These are phyloP conservation scores for Drosophila prostipennis DNA, from an alignment of 2,888 invertebrate genomes.

Conservation along the genomic window DNA sequence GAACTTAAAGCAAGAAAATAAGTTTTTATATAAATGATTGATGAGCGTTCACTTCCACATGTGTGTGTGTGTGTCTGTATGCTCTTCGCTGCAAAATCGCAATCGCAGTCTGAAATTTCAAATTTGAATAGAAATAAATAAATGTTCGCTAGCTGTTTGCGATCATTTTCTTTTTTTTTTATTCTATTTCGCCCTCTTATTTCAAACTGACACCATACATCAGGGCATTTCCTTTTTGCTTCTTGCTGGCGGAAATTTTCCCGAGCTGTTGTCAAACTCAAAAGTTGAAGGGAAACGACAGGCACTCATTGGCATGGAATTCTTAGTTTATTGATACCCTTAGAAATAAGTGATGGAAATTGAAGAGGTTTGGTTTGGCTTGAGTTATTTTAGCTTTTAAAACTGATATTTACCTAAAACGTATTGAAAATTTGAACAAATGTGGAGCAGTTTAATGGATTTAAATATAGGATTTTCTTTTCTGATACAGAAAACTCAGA, in stretches of 20 bases:
- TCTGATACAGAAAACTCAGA: no score
- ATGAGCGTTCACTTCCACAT: conserved; percentile 49
- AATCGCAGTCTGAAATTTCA: conserved; percentile 31
- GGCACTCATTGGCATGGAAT: conserved; percentile 6
- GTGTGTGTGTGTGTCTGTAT: conserved; percentile 41
- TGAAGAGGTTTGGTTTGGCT: no score
- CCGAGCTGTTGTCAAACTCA: conserved; percentile 25
- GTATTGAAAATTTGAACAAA: no score
- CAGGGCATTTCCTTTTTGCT: conserved; percentile 17
- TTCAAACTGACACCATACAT: conserved; percentile 10
- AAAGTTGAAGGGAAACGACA: conserved; percentile 9
- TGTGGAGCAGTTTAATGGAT: no score
- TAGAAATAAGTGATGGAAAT: no score
- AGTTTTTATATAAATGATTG: conserved; percentile 69
- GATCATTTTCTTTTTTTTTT: conserved; percentile 3
- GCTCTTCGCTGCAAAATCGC: conserved; percentile 2
- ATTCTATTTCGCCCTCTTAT: background rate
- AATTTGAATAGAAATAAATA: conserved; percentile 41
- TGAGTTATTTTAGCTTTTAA: no score
- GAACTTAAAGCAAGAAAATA: conserved; percentile 70
- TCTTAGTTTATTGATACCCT: background rate
- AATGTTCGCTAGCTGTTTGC: conserved; percentile 7
- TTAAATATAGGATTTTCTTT: no score
- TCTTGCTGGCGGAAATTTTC: conserved; percentile 32
- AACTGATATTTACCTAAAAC: no score